phyloP scores from a whole-genome alignment of 2,797 vertebrate species.

The Gouania willdenowi region DNA sequence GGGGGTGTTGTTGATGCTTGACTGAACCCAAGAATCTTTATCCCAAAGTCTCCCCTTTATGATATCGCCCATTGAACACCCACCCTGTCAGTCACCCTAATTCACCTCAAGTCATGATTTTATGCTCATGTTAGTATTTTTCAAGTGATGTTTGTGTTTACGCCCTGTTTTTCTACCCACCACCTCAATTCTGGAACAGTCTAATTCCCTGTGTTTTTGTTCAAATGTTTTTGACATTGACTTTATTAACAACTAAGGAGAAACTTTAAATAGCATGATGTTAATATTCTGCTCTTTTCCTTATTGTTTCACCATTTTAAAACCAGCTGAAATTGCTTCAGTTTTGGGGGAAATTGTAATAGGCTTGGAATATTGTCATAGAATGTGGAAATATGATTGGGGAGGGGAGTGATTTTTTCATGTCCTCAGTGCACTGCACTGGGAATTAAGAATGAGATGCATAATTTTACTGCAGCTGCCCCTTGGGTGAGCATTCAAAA shows the following conservation, averaged over 20 bases:
- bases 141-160: constrained; percentile 44
- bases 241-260: neutral
- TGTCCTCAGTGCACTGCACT: constrained; percentile 14
- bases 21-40: constrained; percentile 9
- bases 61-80: constrained; percentile 1
- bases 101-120: constrained; percentile 60
- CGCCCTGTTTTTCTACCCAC: constrained; percentile 12
- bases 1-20: constrained; percentile 12
- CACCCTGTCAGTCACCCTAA: neutral
- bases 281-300: constrained; percentile 46
- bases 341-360: no score
- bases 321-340: no score
- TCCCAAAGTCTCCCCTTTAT: constrained; percentile 17
- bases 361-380: no score
- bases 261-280: neutral
- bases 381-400: constrained; percentile 8
- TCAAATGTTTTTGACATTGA: constrained; percentile 27
- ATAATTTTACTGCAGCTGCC: constrained; percentile 34
- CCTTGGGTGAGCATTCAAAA: constrained; percentile 48
- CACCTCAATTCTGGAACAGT: neutral
- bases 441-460: constrained; percentile 26
- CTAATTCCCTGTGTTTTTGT: neutral
- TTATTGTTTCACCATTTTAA: constrained; percentile 35
- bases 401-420: constrained; percentile 10
- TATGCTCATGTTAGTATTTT: constrained; percentile 58